Conservation (phyloP, 2,888 invertebrate genomes). For the Harpalus rufipes region DNA sequence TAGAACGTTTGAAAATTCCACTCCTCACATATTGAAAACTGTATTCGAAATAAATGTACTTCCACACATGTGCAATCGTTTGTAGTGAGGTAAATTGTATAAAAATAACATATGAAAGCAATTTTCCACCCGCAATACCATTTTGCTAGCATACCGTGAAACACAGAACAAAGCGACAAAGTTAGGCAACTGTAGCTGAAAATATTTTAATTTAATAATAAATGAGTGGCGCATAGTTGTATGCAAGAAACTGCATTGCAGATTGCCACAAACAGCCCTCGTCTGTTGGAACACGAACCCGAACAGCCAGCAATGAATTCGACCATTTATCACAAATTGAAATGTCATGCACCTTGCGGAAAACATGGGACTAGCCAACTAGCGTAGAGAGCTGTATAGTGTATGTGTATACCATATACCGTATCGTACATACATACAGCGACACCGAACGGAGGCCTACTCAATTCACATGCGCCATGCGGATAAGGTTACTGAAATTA, state of each 20-base stretch:
- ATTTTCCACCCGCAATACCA: conserved; percentile 3
- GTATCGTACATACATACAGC: too few relatives aligned
- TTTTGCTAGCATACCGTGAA: background rate
- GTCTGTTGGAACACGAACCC: conserved; percentile 39
- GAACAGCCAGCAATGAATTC: conserved; percentile 39
- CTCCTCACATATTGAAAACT: too few relatives aligned
- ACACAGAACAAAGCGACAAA: background rate
- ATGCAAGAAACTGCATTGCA: conserved; percentile 55
- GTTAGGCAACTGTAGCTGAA: conserved; percentile 15
- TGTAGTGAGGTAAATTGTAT: too few relatives aligned
- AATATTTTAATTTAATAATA: conserved; percentile 54
- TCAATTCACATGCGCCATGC: conserved; percentile 29
- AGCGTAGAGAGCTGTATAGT: too few relatives aligned
- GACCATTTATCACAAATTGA: conserved; percentile 62
- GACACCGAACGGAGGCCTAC: background rate
- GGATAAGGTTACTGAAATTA: conserved; percentile 53
- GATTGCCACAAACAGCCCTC: conserved; percentile 25
- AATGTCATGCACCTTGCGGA: conserved; percentile 59
- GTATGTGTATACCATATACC: too few relatives aligned
- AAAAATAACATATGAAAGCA: too few relatives aligned
- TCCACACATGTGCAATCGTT: too few relatives aligned
- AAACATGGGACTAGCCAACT: background rate
- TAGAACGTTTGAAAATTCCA: too few relatives aligned
- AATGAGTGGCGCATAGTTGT: conserved; percentile 45
- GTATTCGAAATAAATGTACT: too few relatives aligned